A percentile compares a stretch with the other conserved stretches of the same genome.
phyloP scores from a whole-genome alignment of 2,113 vertebrate species.

The Ia io region DNA sequence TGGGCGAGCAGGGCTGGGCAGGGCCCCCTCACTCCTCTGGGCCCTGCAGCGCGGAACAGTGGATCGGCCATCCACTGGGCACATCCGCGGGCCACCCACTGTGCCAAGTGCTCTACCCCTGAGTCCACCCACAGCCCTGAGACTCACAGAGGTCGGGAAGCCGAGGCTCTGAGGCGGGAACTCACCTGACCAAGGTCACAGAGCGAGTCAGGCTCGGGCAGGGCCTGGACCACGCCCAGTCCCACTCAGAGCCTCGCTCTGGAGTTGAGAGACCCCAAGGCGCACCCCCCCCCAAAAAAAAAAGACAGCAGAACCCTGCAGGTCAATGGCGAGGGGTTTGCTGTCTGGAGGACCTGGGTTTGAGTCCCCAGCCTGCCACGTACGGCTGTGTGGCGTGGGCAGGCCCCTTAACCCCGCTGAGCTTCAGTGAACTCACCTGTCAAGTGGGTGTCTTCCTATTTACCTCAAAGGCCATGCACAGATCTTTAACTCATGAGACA shows the following conservation, averaged over 20 bases:
- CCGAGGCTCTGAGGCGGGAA: neutral
- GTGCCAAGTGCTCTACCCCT: neutral
- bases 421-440: neutral
- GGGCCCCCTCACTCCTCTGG: neutral
- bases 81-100: neutral
- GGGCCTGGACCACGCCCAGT: neutral
- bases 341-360: neutral
- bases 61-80: neutral
- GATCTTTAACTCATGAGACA: neutral
- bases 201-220: too few species aligned
- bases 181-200: neutral
- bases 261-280: neutral
- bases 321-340: neutral
- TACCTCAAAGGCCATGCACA: neutral
- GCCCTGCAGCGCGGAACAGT: neutral
- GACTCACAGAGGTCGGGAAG: neutral
- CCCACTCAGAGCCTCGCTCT: neutral
- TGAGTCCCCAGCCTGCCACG: neutral
- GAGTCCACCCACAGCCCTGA: neutral
- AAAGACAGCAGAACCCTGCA: fast-evolving
- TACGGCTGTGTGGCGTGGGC: neutral
- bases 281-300: neutral
- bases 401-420: neutral
- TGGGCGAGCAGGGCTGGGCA: neutral
- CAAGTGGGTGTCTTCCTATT: neutral